Evolutionary conservation across 2,888 invertebrate genomes (phyloP), one percentile per base, ranked within the genome.

Genomic region (Lasius fuliginosus): DNA sequence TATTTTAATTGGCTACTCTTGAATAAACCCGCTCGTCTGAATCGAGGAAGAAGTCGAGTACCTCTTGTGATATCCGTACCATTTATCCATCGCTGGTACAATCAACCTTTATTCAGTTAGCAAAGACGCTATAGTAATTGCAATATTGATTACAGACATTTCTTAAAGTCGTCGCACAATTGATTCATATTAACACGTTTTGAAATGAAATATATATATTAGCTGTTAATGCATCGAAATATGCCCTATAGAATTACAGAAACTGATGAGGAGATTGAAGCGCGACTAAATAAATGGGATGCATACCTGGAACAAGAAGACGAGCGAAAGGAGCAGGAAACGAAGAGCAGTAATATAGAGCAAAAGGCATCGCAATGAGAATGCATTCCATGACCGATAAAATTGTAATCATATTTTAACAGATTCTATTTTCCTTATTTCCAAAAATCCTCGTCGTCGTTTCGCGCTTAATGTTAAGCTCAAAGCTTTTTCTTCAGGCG

Each of bases 231-330:
- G 4, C n/a, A 49, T 60, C 18, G 71, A 71, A 58, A 60, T 79
- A 12, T 81, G 18, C 0, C 42, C 84, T 89, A 86, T 89, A 97
- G 97, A 94, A 97, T 99, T 92, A 97, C 97, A 77, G 99, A 99
- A 95, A 98, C 99, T 0, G 98, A 98, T 93, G 97, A 97, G 69
- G 98, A 99, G 94, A 96, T 97, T 40, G 96, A 97, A 87, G 96
- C 97, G 86, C 96, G 99, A 85, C 95, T 99, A 82, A 96, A 97
- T 71, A 97, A 98, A 89, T 99, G 99, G 99, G 98, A 97, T 91
- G 96, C 97, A 91, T 98, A 97, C 95, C 95, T 99, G 91, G 97
- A 97, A 87, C 96, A 96, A 53, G 96, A 96, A 69, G 94, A 93
- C 0, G 94, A 94, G 58, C 87, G 88, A 18, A 87, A 69, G 5